phyloP scores from a whole-genome alignment of 92 coral and sea anemone genomes.

The Parazoanthus darwini region DNA sequence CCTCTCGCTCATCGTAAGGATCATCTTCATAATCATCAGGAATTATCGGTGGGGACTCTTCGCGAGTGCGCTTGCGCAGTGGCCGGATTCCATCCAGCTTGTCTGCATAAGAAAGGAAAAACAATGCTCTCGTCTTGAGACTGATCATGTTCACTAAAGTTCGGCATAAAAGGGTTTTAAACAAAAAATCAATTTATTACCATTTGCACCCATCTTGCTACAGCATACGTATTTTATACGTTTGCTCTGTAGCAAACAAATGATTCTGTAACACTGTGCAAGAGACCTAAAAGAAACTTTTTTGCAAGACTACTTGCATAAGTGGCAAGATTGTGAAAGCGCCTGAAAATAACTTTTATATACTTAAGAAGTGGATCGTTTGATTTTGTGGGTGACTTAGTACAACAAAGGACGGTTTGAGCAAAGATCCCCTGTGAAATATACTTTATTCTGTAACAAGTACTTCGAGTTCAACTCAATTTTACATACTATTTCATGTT shows the following conservation, averaged over 20 bases:
- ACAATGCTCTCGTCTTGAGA: neutral
- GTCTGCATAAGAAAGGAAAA: constrained; percentile 48
- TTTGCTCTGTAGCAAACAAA: too few species aligned
- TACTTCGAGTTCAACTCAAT: too few species aligned
- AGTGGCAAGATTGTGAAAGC: too few species aligned
- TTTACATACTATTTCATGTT: too few species aligned
- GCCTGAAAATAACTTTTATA: too few species aligned
- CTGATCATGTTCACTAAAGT: neutral
- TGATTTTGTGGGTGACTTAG: neutral
- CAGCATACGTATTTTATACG: too few species aligned
- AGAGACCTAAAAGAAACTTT: too few species aligned
- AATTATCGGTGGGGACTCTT: constrained; percentile 74
- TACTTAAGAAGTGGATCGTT: neutral
- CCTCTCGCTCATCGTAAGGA: constrained; percentile 98
- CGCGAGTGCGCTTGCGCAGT: constrained; percentile 69
- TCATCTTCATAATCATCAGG: constrained; percentile 85
- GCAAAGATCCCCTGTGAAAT: too few species aligned
- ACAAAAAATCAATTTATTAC: neutral
- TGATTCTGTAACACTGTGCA: too few species aligned
- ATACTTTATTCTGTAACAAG: too few species aligned
- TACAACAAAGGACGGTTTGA: neutral
- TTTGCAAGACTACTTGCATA: too few species aligned
- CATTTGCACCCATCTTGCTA: too few species aligned
- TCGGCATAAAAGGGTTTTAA: neutral
- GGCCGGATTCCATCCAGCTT: constrained; percentile 97